Conservation (phyloP, 2,888 invertebrate species). For the Parnassius apollo region DNA sequence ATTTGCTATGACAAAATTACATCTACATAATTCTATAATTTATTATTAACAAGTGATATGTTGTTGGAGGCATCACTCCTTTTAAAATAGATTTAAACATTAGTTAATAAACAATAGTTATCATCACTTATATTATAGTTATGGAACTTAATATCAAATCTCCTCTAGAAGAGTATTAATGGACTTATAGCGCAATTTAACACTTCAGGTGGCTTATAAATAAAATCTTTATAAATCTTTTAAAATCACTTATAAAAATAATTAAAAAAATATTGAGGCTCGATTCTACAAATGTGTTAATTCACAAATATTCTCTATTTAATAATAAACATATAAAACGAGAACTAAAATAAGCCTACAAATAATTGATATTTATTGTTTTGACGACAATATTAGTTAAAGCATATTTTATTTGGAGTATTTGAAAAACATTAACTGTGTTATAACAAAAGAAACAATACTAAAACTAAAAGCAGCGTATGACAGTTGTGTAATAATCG, state of each 20-base stretch:
- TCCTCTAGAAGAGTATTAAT: constrained; percentile 55
- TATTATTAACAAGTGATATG: constrained; percentile 81
- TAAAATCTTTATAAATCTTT: constrained; percentile 56
- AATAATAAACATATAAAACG: constrained; percentile 40
- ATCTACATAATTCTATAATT: constrained; percentile 70
- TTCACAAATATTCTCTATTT: constrained; percentile 34
- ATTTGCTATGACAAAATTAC: constrained; percentile 69
- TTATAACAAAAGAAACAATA: constrained; percentile 31
- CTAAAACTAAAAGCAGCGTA: constrained; percentile 30
- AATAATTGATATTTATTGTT: constrained; percentile 1
- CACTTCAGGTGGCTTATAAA: constrained; percentile 73
- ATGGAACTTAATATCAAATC: constrained; percentile 46
- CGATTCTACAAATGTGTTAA: constrained; percentile 54
- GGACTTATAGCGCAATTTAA: constrained; percentile 71
- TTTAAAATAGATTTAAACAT: constrained; percentile 64
- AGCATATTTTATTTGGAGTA: constrained; percentile 36
- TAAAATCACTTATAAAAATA: constrained; percentile 63
- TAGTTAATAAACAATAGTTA: constrained; percentile 57
- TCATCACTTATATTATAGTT: constrained; percentile 56
- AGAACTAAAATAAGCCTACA: constrained; percentile 24
- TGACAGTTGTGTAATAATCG: constrained; percentile 40
- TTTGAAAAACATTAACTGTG: constrained; percentile 50
- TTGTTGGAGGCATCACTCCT: constrained; percentile 75
- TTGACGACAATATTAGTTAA: background rate
- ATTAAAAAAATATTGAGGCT: constrained; percentile 61